These are phyloP conservation scores for Philhelius pedissequus DNA, from an alignment of 2,888 invertebrate species.

Conservation along the genomic window DNA sequence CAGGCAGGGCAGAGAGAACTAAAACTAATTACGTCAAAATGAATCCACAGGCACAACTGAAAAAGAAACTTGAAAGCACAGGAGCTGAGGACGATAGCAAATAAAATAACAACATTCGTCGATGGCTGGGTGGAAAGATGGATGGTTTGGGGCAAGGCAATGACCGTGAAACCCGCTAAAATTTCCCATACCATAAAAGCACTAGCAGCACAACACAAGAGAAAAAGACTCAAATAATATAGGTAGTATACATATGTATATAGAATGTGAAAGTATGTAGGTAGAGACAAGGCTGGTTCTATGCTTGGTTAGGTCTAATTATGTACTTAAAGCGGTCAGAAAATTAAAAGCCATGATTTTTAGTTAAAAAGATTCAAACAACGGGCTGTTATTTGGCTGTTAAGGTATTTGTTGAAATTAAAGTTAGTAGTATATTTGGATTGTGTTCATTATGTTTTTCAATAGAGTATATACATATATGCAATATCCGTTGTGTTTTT, in stretches of 20 bases:
- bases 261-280: no score
- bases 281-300: conserved; percentile 16
- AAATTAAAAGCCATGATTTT: conserved; percentile 62
- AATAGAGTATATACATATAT: no score
- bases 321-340: conserved; percentile 63
- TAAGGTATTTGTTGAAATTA: neutral
- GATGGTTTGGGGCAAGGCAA: conserved; percentile 35
- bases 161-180: conserved; percentile 63
- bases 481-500: no score
- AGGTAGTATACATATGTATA: neutral
- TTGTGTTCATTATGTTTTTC: no score
- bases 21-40: conserved; percentile 58
- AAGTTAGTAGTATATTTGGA: no score
- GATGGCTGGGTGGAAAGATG: neutral
- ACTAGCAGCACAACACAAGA: neutral
- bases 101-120: conserved; percentile 38
- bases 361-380: neutral
- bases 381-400: neutral
- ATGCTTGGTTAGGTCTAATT: conserved; percentile 61
- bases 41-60: conserved; percentile 18
- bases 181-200: conserved; percentile 21
- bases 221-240: neutral
- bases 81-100: neutral
- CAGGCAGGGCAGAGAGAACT: conserved; percentile 36
- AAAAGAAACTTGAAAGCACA: neutral